Evolutionary conservation across 2,797 vertebrate species (phyloP).

Genomic region (Thamnophis elegans): DNA sequence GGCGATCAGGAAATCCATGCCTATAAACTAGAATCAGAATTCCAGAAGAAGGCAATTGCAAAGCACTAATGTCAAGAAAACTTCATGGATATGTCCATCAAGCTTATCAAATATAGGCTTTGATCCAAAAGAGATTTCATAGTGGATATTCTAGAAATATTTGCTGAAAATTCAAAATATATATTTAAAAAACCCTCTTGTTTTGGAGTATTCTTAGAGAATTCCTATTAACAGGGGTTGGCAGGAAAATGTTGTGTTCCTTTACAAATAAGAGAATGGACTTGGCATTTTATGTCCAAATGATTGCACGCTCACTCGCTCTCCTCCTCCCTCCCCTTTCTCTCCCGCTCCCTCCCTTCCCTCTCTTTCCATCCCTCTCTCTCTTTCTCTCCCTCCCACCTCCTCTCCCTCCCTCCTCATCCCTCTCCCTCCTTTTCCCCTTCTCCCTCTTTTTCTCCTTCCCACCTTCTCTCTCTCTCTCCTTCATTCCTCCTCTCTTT

Average conservation of each 20-base stretch:
- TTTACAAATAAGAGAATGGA: background rate
- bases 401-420: too few species aligned
- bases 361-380: too few species aligned
- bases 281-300: background rate
- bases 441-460: too few species aligned
- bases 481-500: too few species aligned
- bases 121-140: background rate
- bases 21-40: background rate
- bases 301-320: background rate
- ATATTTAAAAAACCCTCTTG: too few species aligned
- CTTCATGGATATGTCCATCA: background rate
- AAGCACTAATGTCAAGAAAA: background rate
- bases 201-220: background rate
- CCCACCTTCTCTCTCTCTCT: too few species aligned
- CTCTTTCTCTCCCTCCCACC: rapidly evolving
- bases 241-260: background rate
- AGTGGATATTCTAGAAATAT: background rate
- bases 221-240: background rate
- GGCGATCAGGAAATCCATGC: background rate
- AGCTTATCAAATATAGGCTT: background rate
- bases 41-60: background rate
- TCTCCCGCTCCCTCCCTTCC: too few species aligned
- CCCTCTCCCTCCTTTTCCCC: too few species aligned
- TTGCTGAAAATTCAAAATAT: background rate
- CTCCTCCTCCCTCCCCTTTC: too few species aligned